A percentile compares a stretch with the other conserved stretches of the same genome.
Evolutionary conservation across 2,888 invertebrate species (phyloP).

Genomic region (Caenorhabditis zanzibari): DNA sequence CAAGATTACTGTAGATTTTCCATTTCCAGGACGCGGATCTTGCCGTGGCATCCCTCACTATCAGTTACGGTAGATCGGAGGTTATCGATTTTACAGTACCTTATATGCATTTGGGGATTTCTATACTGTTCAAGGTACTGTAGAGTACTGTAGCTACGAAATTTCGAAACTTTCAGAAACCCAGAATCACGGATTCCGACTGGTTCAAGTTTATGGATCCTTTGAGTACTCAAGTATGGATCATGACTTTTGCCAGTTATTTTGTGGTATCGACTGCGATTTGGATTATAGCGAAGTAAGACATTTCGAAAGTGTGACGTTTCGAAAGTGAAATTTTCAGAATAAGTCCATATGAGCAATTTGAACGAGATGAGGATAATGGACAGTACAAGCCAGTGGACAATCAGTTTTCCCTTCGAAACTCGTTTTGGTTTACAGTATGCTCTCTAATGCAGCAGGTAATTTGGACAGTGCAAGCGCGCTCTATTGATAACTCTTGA

Average conservation of each 20-base stretch:
- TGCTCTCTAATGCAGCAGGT: conserved; percentile 86
- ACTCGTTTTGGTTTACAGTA: conserved; percentile 90
- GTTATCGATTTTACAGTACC: conserved; percentile 98
- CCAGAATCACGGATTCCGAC: conserved; percentile 90
- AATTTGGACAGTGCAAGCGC: too few species aligned
- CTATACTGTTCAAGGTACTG: conserved; percentile 87
- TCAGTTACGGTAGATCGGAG: conserved; percentile 94
- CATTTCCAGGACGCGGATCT: conserved; percentile 92
- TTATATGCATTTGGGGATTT: conserved; percentile 97
- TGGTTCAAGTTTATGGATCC: conserved; percentile 97
- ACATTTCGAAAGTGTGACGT: background rate
- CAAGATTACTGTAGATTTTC: too few species aligned
- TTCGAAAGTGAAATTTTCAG: too few species aligned
- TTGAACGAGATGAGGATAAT: conserved; percentile 84
- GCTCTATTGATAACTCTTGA: too few species aligned
- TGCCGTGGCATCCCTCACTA: conserved; percentile 97
- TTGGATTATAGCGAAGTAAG: conserved; percentile 75
- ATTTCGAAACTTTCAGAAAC: conserved; percentile 90
- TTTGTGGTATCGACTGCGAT: conserved; percentile 85
- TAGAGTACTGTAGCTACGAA: too few species aligned
- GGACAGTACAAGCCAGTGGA: conserved; percentile 86
- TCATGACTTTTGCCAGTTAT: conserved; percentile 86
- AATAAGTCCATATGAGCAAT: conserved; percentile 91
- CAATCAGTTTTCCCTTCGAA: conserved; percentile 87
- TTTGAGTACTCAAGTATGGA: conserved; percentile 96